phyloP scores from a whole-genome alignment of 2,113 vertebrate genomes.

The Neolamprologus brichardi region DNA sequence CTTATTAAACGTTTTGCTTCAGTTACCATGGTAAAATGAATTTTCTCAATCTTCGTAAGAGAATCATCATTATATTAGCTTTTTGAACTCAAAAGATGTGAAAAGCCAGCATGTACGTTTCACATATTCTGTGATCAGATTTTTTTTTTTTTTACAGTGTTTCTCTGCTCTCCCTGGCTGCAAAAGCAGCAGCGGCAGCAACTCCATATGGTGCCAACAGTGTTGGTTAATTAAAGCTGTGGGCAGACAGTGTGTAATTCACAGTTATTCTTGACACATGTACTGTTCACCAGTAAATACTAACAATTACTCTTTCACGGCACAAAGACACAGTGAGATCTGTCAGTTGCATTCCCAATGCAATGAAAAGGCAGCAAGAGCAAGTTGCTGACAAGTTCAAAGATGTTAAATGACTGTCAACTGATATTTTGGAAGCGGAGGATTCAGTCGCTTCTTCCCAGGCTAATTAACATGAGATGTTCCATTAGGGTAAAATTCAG shows the following conservation, averaged over 20 bases:
- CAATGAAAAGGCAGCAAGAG: not conserved
- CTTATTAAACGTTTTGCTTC: not conserved
- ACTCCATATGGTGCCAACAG: slow-evolving; percentile 43
- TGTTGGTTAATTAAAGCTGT: slow-evolving; percentile 71
- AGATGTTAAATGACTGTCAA: slow-evolving; percentile 18
- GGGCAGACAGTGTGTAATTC: slow-evolving; percentile 69
- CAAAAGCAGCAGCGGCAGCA: slow-evolving; percentile 25
- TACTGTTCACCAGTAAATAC: slow-evolving; percentile 59
- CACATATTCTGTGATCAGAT: not conserved
- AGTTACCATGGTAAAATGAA: not conserved
- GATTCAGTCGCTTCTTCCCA: not conserved
- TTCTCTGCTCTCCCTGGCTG: slow-evolving; percentile 15
- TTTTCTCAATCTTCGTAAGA: not conserved
- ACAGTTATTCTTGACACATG: slow-evolving; percentile 68
- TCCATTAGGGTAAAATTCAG: not conserved
- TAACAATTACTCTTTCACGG: slow-evolving; percentile 71
- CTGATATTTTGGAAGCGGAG: not conserved
- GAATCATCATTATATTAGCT: not conserved
- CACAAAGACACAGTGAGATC: slow-evolving; percentile 41
- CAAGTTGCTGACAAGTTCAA: slow-evolving; percentile 5
- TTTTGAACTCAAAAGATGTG: not conserved
- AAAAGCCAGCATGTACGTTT: not conserved
- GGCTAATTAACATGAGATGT: not conserved
- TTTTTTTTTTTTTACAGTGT: not conserved
- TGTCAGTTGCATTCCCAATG: slow-evolving; percentile 11